phyloP scores from a whole-genome alignment of 1,140 invertebrate genomes.

The Hypothenemus hampei region DNA sequence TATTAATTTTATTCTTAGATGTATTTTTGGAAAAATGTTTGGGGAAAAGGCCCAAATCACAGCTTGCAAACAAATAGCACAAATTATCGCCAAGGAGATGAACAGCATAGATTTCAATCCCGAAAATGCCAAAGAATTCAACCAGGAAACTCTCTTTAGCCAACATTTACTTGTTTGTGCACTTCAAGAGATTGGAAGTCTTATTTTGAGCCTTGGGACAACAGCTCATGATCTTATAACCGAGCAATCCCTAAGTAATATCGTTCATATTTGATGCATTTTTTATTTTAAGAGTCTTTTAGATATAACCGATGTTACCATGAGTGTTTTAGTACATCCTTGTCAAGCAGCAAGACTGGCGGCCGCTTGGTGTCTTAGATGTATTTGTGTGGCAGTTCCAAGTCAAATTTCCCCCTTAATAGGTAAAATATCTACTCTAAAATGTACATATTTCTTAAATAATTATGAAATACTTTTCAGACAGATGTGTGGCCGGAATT shows the following conservation, averaged over 20 bases:
- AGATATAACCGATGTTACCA: slow-evolving; percentile 54
- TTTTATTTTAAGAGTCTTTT: background rate
- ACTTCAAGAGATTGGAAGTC: slow-evolving; percentile 83
- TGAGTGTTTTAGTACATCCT: slow-evolving; percentile 86
- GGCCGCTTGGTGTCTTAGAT: slow-evolving; percentile 90
- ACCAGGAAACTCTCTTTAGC: slow-evolving; percentile 85
- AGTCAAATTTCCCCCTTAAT: slow-evolving; percentile 90
- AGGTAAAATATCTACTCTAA: slow-evolving; percentile 7
- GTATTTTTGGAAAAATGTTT: slow-evolving; percentile 87
- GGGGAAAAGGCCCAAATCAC: slow-evolving; percentile 95
- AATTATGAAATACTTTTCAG: slow-evolving; percentile 42
- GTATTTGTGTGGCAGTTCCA: slow-evolving; percentile 88
- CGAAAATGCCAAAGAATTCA: slow-evolving; percentile 84
- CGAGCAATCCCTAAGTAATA: slow-evolving; percentile 76
- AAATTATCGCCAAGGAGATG: slow-evolving; percentile 91
- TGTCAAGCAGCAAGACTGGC: slow-evolving; percentile 86
- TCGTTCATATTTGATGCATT: background rate
- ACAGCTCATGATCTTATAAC: slow-evolving; percentile 82
- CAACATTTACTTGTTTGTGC: slow-evolving; percentile 93
- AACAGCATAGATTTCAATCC: slow-evolving; percentile 88
- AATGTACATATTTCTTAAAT: background rate
- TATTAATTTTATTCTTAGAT: slow-evolving; percentile 90
- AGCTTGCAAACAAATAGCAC: slow-evolving; percentile 91
- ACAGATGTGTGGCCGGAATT: slow-evolving; percentile 79
- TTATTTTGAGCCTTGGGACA: slow-evolving; percentile 84